Evolutionary conservation across 2,888 invertebrate genomes (phyloP).

Genomic region (Stenurella melanura): DNA sequence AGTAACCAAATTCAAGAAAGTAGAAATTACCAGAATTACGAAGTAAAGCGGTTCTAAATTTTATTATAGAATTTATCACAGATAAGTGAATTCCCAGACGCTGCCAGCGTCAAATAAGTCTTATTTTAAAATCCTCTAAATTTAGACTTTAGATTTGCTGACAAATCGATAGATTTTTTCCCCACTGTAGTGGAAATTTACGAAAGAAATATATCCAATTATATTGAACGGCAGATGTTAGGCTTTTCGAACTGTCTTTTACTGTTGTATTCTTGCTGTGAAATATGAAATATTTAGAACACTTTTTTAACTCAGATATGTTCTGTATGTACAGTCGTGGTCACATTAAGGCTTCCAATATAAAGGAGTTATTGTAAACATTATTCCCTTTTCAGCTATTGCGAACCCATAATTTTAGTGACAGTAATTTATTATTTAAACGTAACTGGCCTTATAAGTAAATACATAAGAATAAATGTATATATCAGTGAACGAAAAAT

Average conservation of each 20-base stretch:
- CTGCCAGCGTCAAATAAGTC: neutral
- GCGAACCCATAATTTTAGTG: no score
- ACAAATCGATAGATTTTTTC: slow-evolving; percentile 4
- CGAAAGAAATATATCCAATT: neutral
- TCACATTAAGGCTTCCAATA: no score
- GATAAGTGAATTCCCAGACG: slow-evolving; percentile 19
- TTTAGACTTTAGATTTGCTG: neutral
- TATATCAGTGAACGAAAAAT: no score
- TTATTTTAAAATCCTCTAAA: neutral
- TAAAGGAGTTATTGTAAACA: no score
- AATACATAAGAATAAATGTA: no score
- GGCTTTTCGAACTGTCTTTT: neutral
- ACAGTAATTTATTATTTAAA: no score
- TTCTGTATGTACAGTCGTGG: neutral
- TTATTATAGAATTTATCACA: slow-evolving; percentile 25
- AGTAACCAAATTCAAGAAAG: slow-evolving; percentile 5
- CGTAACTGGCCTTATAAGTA: no score
- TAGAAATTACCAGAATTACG: neutral
- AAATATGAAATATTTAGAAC: neutral
- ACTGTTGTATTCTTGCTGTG: neutral
- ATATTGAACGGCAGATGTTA: neutral
- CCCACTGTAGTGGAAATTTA: neutral
- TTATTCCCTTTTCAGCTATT: no score
- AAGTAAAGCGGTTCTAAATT: slow-evolving; percentile 7
- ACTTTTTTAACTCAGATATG: neutral